Conservation (phyloP, 2,797 vertebrate genomes). For the Sphenodon punctatus region DNA sequence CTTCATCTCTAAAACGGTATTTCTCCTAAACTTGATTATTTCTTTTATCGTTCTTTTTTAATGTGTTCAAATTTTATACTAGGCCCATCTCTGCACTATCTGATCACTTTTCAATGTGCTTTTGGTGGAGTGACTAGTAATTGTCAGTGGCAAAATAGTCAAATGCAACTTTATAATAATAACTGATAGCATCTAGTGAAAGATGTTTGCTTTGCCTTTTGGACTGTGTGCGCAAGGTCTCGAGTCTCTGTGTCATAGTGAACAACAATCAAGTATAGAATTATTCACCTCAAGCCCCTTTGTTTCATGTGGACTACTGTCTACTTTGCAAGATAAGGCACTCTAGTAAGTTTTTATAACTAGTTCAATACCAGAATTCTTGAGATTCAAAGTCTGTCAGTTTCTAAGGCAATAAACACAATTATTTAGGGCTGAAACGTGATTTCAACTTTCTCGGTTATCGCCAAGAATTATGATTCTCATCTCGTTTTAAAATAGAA, state of each 20-base stretch:
- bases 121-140: not conserved
- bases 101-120: not conserved
- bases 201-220: conserved; percentile 5
- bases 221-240: not conserved
- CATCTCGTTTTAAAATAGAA: no score
- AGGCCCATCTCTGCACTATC: not conserved
- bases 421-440: no score
- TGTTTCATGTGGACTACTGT: not conserved
- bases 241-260: conserved; percentile 13
- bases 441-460: no score
- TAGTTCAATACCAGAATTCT: not conserved
- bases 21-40: not conserved
- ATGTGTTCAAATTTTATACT: not conserved
- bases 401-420: not conserved
- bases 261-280: not conserved
- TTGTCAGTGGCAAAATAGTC: no score
- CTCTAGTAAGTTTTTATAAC: not conserved
- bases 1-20: no score
- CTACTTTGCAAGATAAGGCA: not conserved
- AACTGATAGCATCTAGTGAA: conserved; percentile 4
- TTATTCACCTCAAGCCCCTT: not conserved
- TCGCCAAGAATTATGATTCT: no score
- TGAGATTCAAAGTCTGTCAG: not conserved
- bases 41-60: not conserved
- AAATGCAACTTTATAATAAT: not conserved